phyloP scores from a whole-genome alignment of 2,113 vertebrate species.

The Psilopogon haemacephalus region DNA sequence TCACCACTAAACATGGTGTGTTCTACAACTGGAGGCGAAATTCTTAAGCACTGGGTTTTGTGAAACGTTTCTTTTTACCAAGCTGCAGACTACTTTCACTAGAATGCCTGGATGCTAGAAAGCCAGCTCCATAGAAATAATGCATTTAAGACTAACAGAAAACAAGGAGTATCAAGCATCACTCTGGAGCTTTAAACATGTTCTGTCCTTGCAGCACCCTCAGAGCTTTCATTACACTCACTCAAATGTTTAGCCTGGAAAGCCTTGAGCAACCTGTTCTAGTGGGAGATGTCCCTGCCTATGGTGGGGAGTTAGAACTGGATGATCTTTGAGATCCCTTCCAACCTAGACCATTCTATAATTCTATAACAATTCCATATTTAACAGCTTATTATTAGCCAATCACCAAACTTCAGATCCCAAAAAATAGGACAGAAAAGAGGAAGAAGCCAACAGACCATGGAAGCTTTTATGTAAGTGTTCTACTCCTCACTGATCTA shows the following conservation, averaged over 20 bases:
- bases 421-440: constrained; percentile 52
- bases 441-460: constrained; percentile 34
- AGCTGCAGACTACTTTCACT: neutral
- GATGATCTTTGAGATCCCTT: too few relatives aligned
- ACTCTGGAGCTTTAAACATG: neutral
- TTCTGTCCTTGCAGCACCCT: neutral
- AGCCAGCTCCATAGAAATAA: neutral
- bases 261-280: too few relatives aligned
- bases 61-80: neutral
- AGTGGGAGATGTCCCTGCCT: too few relatives aligned
- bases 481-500: neutral
- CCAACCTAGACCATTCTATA: too few relatives aligned
- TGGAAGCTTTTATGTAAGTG: neutral
- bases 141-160: neutral
- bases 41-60: neutral
- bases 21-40: neutral
- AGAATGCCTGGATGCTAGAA: neutral
- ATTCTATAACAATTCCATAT: constrained; percentile 47
- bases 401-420: constrained; percentile 41
- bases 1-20: neutral
- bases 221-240: constrained; percentile 21
- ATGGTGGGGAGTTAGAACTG: too few relatives aligned
- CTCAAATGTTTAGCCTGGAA: constrained; percentile 27
- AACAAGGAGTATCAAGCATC: neutral
- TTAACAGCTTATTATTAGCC: constrained; percentile 10